Base-by-base conservation (phyloP, 2,888 invertebrate genomes). In the Synergus umbraculus region DNA sequence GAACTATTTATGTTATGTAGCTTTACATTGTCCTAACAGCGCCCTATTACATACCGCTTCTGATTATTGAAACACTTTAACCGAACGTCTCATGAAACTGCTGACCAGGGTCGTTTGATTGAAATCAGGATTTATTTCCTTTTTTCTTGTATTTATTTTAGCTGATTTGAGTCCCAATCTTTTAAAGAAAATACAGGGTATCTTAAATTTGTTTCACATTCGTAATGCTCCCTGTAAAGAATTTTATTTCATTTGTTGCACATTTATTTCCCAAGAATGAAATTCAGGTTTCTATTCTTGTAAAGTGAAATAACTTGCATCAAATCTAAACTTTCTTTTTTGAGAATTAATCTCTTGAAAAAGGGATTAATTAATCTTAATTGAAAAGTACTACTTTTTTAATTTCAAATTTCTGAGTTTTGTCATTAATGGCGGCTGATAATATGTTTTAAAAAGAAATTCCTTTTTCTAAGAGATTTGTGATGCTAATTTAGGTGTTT, bases 1-100 rank as follows among this genome's bases (percentile, higher is more conserved):
- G 85, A 90, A 82, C 77, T 81, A 78, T 66, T 73, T 37, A 69
- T 58, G 58, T 87, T 82, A 85, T 89, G 89, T 85, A 88, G 85
- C 86, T 90, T 86, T 78, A 89, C 86, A 88, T 85, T 90, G 88
- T 89, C 84, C 88, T 92, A 92, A 92, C 91, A 89, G 84, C 84
- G 86, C 85, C 73, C 86, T 88, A 88, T 60, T 79, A 77, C 44
- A 78, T 78, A 85, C 86, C 84, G 90, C 90, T 91, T 90, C 79
- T 87, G 79, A 86, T 86, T 83, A 82, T 83, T 82, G n/a, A 54
- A 37, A 46, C 29, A 37, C 54, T 73, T 73, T 73, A 73, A 73
- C 73, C 73, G 54, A 73, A 73, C 73, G 54, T 73, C 49, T 49
- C 73, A 41, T 54, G 37, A 73, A 54, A 73, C 54, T 73, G 73